Percentiles rank a stretch among this genome's conserved stretches.
These are phyloP conservation scores for Nomada fucata DNA, from an alignment of 2,888 invertebrate genomes.

Conservation along the genomic window DNA sequence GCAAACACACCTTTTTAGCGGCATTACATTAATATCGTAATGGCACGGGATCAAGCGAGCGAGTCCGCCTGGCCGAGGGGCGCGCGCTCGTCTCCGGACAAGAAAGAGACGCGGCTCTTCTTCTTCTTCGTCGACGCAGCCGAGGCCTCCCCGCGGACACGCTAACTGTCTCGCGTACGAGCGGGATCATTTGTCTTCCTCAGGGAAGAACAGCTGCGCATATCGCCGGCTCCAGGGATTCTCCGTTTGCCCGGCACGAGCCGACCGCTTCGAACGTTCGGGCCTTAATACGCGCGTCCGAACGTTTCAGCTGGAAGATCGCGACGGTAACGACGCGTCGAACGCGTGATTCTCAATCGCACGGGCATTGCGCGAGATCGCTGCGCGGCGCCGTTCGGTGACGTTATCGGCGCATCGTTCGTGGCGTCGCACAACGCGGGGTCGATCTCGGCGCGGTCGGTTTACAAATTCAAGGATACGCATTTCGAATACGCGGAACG, in stretches of 20 bases:
- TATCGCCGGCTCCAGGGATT: constrained; percentile 68
- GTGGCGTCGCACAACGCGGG: too few relatives aligned
- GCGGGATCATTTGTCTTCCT: constrained; percentile 75
- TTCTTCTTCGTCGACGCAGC: constrained; percentile 31
- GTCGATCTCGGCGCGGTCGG: too few relatives aligned
- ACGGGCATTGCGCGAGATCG: too few relatives aligned
- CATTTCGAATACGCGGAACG: too few relatives aligned
- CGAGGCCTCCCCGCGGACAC: constrained; percentile 69
- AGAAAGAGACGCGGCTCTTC: constrained; percentile 16
- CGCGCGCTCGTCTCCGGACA: constrained; percentile 24
- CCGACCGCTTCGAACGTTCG: neutral
- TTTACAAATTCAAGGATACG: neutral
- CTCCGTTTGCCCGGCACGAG: constrained; percentile 54
- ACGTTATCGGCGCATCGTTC: too few relatives aligned
- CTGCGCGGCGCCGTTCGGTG: too few relatives aligned
- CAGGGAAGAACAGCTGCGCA: constrained; percentile 71
- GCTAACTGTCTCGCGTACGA: constrained; percentile 74
- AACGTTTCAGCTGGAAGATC: neutral
- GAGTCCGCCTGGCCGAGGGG: constrained; percentile 60
- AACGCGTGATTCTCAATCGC: too few relatives aligned
- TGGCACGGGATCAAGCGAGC: constrained; percentile 73
- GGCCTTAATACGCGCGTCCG: neutral
- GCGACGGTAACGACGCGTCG: too few relatives aligned
- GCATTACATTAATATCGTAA: constrained; percentile 83
- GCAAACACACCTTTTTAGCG: constrained; percentile 83